Evolutionary conservation across 2,888 invertebrate genomes (phyloP).

Genomic region (Lochmaea crataegi): DNA sequence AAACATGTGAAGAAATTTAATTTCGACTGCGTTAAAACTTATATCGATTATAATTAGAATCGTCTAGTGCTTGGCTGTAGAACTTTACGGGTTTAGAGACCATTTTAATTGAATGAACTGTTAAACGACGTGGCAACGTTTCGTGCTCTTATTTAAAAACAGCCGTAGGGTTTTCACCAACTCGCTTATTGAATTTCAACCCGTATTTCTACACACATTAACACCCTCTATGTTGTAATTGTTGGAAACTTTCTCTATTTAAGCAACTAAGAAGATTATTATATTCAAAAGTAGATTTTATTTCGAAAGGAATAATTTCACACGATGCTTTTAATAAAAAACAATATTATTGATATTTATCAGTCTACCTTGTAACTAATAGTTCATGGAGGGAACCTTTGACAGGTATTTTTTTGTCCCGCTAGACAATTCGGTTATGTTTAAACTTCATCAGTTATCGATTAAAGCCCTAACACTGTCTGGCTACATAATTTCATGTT

Average conservation of each 20-base stretch:
- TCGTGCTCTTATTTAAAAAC: conserved; percentile 48
- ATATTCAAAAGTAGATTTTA: background rate
- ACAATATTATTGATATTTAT: too few relatives aligned
- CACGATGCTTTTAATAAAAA: background rate
- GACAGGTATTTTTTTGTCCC: background rate
- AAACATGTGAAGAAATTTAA: conserved; percentile 1
- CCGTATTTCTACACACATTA: conserved; percentile 35
- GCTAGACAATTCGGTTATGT: background rate
- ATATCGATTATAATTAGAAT: conserved; percentile 41
- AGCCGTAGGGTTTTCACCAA: conserved; percentile 41
- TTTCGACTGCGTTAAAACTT: conserved; percentile 32
- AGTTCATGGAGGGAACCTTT: background rate
- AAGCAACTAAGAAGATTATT: background rate
- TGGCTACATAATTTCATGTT: conserved; percentile 3
- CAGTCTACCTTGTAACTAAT: background rate
- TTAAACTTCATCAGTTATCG: background rate
- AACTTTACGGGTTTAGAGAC: conserved; percentile 44
- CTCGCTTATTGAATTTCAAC: conserved; percentile 44
- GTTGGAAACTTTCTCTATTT: conserved; percentile 22
- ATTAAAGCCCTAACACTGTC: conserved; percentile 6
- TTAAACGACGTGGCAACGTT: conserved; percentile 44
- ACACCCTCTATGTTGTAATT: conserved; percentile 41
- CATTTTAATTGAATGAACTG: conserved; percentile 46
- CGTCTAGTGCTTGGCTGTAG: conserved; percentile 30
- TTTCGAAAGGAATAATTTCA: background rate